A percentile compares a stretch with the other conserved stretches of the same genome.
Conservation (phyloP, 2,797 vertebrate species). For the Melanotaenia boesemani region DNA sequence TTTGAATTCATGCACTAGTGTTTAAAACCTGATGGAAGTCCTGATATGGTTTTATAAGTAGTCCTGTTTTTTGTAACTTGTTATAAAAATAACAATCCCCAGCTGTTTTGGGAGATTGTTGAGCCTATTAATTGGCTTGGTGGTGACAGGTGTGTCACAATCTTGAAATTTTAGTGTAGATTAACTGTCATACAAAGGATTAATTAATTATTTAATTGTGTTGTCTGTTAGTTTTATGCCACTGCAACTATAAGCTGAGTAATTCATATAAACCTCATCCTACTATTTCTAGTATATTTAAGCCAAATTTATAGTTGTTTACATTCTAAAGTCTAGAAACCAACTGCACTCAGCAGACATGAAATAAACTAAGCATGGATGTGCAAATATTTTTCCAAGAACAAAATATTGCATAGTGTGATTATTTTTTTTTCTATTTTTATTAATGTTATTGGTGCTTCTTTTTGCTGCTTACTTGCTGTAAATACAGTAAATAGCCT, state of each 20-base stretch:
- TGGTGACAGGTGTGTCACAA: background rate
- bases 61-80: background rate
- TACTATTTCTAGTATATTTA: no score
- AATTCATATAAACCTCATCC: background rate
- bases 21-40: background rate
- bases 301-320: no score
- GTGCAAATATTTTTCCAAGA: no score
- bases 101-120: background rate
- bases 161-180: background rate
- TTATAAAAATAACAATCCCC: background rate
- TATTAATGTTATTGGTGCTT: no score
- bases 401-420: no score
- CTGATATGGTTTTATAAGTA: background rate
- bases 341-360: no score
- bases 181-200: background rate
- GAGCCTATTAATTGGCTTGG: background rate
- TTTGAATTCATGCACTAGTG: background rate
- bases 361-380: no score
- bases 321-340: no score
- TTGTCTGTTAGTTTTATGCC: background rate
- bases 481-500: background rate
- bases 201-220: background rate
- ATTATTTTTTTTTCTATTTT: no score
- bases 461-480: no score
- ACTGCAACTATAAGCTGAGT: background rate